A percentile compares a stretch with the other conserved stretches of the same genome.
Conservation (phyloP, 30 jellyfish, hydroid and myxozoan genomes). For the Catostylus mosaicus region DNA sequence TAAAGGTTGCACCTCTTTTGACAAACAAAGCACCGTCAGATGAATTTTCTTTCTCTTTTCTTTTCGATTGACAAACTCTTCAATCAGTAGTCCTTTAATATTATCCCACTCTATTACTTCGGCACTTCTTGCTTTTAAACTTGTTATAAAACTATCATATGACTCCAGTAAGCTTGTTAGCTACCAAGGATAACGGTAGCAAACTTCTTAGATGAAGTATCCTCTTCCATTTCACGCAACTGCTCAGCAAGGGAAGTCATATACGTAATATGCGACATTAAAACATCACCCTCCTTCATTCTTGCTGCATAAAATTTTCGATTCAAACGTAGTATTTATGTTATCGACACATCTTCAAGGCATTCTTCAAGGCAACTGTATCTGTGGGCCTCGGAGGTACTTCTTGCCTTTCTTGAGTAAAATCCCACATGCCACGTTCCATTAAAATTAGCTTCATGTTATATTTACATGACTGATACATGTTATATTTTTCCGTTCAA, state of each 20-base stretch:
- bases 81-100: slow-evolving; percentile 53
- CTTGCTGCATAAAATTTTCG: slow-evolving; percentile 55
- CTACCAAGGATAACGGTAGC: slow-evolving; percentile 35
- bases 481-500: slow-evolving; percentile 59
- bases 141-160: slow-evolving; percentile 22
- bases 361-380: slow-evolving; percentile 32
- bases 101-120: slow-evolving; percentile 47
- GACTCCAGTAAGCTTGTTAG: slow-evolving; percentile 63
- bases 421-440: slow-evolving; percentile 58
- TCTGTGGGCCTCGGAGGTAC: slow-evolving; percentile 29
- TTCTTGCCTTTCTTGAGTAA: slow-evolving; percentile 42
- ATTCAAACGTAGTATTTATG: slow-evolving; percentile 51
- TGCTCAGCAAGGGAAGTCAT: slow-evolving; percentile 58
- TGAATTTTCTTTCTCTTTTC: slow-evolving; percentile 35
- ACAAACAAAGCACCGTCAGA: slow-evolving; percentile 55
- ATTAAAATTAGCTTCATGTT: slow-evolving; percentile 43
- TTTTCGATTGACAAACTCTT: slow-evolving; percentile 54
- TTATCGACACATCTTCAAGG: slow-evolving; percentile 41
- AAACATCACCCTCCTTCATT: slow-evolving; percentile 46
- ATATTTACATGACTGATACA: slow-evolving; percentile 53
- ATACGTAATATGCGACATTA: slow-evolving; percentile 46
- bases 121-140: slow-evolving; percentile 53
- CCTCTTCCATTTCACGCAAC: slow-evolving; percentile 57
- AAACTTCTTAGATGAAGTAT: slow-evolving; percentile 38
- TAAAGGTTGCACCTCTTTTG: slow-evolving; percentile 42